Base-by-base conservation (phyloP, 2,888 invertebrate species). In the Pantelozetes paolii region DNA sequence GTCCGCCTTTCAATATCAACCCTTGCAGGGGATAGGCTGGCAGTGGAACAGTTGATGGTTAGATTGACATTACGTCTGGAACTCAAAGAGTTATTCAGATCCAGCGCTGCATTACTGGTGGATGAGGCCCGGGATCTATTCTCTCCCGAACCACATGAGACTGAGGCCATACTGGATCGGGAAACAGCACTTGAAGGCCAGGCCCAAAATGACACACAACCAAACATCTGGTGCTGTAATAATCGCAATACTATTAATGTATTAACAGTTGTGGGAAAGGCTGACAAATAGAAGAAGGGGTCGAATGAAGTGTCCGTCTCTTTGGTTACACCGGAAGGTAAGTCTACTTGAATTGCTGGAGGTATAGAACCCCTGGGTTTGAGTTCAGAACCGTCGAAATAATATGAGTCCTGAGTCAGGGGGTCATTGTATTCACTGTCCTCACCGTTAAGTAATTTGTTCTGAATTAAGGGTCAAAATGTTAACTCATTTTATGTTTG, bases 171-270 rank as follows among this genome's bases (percentile, higher is more conserved):
- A 28, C 73, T 62, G 42, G 75, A 73, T 23, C 77, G 80, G 57
- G 82, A 81, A 76, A 82, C 81, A 77, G 83, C 82, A 76, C 81
- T 82, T 78, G 83, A 83, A 81, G 81, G 83, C 79, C 82, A 83
- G 81, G 81, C 80, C 74, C 85, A 81, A 13, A 84, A 82, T 48
- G 85, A 82, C 84, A 83, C 82, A 74, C 85, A 84, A 64, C 85
- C 85, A 74, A 86, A 84, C 75, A 86, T 81, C 74, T 85, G 83
- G 80, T 86, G 86, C 75, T 85, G 84, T 40, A 86, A 82, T 67
- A 86, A 82, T 28, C 86, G 81, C 54, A 86, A 80, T 50, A 86
- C 81, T 71, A 86, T 84, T 45, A 86, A 82, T 1, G 86, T 86
- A 79, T 85, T 85, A 71, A 86, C 82, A 13, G 85, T 82, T 77